Evolutionary conservation across 2,888 invertebrate species (phyloP).

Genomic region (Mythimna albipuncta): DNA sequence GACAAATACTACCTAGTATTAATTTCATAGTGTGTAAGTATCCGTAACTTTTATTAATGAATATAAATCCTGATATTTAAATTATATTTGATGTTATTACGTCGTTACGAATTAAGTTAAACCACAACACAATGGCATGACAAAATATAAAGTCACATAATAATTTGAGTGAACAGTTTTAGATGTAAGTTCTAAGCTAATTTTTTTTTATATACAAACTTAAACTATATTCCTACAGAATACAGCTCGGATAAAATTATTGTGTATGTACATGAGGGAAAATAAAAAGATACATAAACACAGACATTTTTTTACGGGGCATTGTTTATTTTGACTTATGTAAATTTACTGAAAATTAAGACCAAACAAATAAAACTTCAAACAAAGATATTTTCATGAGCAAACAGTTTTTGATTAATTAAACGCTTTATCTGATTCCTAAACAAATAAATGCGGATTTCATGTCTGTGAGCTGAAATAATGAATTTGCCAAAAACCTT

Average conservation of each 20-base stretch:
- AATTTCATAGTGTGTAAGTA: background rate
- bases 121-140: background rate
- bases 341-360: background rate
- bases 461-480: background rate
- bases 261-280: background rate
- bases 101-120: background rate
- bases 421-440: background rate
- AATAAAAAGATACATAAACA: background rate
- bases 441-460: background rate
- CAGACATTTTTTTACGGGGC: background rate
- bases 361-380: background rate
- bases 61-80: background rate
- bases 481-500: no score
- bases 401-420: background rate
- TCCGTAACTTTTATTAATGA: no score
- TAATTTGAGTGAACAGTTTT: no score
- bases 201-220: background rate
- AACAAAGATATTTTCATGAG: background rate
- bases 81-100: background rate
- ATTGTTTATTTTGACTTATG: background rate
- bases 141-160: background rate
- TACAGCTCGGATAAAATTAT: background rate
- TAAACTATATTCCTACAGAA: no score
- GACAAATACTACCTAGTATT: background rate
- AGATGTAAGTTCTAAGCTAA: background rate